Conservation (phyloP, 2,797 vertebrate species). For the Malacoctenus gilli region DNA sequence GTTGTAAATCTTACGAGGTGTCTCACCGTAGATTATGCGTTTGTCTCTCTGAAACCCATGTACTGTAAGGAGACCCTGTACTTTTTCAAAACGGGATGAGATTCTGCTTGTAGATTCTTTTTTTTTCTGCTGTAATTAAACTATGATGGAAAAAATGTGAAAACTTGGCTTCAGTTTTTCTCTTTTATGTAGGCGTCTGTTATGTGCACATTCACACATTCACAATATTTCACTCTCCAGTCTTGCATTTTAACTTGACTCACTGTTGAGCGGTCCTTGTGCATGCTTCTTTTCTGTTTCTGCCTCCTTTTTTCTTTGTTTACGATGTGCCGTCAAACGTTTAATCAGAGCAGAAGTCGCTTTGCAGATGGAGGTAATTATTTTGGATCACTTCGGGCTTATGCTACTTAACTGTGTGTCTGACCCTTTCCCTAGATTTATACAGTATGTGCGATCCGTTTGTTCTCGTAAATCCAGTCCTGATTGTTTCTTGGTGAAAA, state of each 20-base stretch:
- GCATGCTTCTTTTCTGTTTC: constrained; percentile 36
- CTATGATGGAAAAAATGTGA: constrained; percentile 48
- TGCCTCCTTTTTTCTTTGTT: constrained; percentile 18
- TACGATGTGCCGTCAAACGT: constrained; percentile 44
- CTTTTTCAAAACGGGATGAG: constrained; percentile 63
- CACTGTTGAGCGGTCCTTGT: constrained; percentile 44
- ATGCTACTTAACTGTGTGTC: constrained; percentile 44
- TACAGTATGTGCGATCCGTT: constrained; percentile 34
- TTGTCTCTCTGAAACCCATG: constrained; percentile 35
- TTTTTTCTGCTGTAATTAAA: constrained; percentile 77
- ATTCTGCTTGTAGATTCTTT: constrained; percentile 67
- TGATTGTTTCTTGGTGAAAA: constrained; percentile 37
- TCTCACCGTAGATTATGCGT: constrained; percentile 33
- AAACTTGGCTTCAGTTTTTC: constrained; percentile 36
- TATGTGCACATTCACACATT: constrained; percentile 17
- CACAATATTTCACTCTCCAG: constrained; percentile 7
- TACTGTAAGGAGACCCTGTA: constrained; percentile 56
- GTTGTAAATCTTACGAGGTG: constrained; percentile 45
- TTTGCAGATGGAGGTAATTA: constrained; percentile 76
- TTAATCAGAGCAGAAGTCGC: constrained; percentile 65
- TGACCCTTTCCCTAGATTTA: constrained; percentile 43
- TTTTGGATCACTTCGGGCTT: constrained; percentile 40
- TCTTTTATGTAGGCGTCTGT: constrained; percentile 1
- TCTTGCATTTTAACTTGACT: constrained; percentile 10
- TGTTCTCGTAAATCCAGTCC: constrained; percentile 40